A percentile compares a stretch with the other conserved stretches of the same genome.
These are phyloP conservation scores for Noctua pronuba DNA, from an alignment of 2,888 invertebrate species.

Conservation along the genomic window DNA sequence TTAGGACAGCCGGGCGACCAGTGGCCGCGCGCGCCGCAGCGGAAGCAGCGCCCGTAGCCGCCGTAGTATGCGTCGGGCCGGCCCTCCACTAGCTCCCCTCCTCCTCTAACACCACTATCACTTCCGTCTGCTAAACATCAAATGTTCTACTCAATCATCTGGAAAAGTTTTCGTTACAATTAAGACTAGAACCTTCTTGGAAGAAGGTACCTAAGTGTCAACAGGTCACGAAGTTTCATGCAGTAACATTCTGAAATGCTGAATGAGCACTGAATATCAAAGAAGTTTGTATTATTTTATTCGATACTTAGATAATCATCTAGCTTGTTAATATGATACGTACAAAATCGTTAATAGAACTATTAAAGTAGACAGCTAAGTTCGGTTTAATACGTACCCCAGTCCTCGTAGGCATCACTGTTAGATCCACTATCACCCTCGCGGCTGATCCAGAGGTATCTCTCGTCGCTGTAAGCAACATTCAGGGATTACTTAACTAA, in stretches of 20 bases:
- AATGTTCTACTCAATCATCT: slow-evolving; percentile 55
- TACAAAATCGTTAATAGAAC: not conserved
- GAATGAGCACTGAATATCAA: not conserved
- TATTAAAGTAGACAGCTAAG: not conserved
- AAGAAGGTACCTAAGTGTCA: slow-evolving; percentile 9
- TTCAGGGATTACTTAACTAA: not conserved
- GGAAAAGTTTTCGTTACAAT: slow-evolving; percentile 33
- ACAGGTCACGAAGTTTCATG: slow-evolving; percentile 22
- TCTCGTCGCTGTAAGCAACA: slow-evolving; percentile 30
- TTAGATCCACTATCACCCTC: slow-evolving; percentile 52
- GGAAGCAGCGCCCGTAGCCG: slow-evolving; percentile 91
- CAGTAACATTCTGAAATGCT: not conserved
- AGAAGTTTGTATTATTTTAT: slow-evolving; percentile 19
- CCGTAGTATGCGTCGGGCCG: slow-evolving; percentile 88
- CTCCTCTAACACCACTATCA: slow-evolving; percentile 42
- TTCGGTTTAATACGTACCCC: slow-evolving; percentile 32
- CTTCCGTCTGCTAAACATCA: slow-evolving; percentile 60
- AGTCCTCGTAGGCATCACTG: slow-evolving; percentile 47
- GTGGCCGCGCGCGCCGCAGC: slow-evolving; percentile 89
- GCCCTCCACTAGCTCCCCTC: slow-evolving; percentile 74
- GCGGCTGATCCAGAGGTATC: slow-evolving; percentile 1
- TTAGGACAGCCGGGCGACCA: slow-evolving; percentile 88
- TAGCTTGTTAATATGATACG: not conserved
- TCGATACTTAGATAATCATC: not conserved
- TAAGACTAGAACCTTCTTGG: slow-evolving; percentile 29